These are phyloP conservation scores for Morpho achilles DNA, from an alignment of 2,888 invertebrate genomes.

Conservation along the genomic window DNA sequence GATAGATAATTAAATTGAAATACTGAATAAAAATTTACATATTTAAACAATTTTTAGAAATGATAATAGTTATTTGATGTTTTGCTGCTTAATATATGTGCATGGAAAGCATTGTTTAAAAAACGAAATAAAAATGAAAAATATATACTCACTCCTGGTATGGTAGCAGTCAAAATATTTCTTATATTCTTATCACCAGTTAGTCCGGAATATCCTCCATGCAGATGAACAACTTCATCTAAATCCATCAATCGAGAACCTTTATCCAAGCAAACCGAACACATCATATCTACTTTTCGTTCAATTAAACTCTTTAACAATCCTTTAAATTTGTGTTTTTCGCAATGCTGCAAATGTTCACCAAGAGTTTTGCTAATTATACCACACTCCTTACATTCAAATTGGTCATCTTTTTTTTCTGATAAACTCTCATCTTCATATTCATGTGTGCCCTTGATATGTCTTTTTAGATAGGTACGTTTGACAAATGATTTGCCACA, in stretches of 20 bases:
- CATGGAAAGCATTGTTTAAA: too few species aligned
- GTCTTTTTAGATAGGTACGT: constrained; percentile 44
- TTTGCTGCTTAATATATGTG: too few species aligned
- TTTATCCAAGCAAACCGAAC: constrained; percentile 55
- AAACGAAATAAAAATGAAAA: too few species aligned
- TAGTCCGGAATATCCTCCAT: constrained; percentile 58
- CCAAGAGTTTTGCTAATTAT: constrained; percentile 35
- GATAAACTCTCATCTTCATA: constrained; percentile 1
- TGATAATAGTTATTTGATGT: too few species aligned
- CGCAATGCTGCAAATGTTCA: constrained; percentile 55
- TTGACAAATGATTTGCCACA: constrained; percentile 64
- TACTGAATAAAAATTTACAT: too few species aligned
- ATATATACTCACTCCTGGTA: constrained; percentile 60
- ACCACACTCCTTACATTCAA: constrained; percentile 52
- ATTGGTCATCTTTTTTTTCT: constrained; percentile 28
- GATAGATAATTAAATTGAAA: too few species aligned
- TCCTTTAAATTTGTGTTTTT: constrained; percentile 63
- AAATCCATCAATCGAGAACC: constrained; percentile 40
- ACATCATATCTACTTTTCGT: constrained; percentile 49
- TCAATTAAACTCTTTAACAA: constrained; percentile 51
- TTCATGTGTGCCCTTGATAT: constrained; percentile 38
- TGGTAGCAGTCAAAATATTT: constrained; percentile 46
- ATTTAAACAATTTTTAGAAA: too few species aligned
- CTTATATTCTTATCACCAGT: constrained; percentile 50
- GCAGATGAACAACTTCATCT: constrained; percentile 47